A percentile compares a stretch with the other conserved stretches of the same genome.
phyloP scores from a whole-genome alignment of 64 coral and sea anemone genomes.

The Dendronephthya gigantea region DNA sequence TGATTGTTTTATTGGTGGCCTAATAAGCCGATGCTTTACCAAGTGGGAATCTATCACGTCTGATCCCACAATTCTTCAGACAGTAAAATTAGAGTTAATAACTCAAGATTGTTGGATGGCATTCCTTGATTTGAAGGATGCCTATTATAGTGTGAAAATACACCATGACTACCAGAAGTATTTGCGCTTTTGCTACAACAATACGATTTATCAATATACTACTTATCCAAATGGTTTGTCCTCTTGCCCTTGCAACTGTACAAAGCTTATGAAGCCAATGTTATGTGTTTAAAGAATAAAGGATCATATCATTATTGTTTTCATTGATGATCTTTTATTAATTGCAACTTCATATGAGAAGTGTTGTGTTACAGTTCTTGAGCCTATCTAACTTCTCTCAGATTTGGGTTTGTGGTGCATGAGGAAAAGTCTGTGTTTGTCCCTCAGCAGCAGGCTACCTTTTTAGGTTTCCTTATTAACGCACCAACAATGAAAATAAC shows the following conservation, averaged over 20 bases:
- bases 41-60: constrained; percentile 11
- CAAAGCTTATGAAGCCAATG: constrained; percentile 37
- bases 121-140: constrained; percentile 46
- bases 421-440: constrained; percentile 45
- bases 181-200: constrained; percentile 35
- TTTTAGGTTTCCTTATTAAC: constrained; percentile 50
- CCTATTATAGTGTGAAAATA: constrained; percentile 48
- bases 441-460: constrained; percentile 23
- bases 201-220: neutral
- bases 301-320: constrained; percentile 43
- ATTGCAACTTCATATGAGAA: constrained; percentile 30
- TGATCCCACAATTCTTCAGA: constrained; percentile 20
- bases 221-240: neutral
- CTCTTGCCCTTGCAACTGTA: neutral
- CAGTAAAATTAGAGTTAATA: neutral
- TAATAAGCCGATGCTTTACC: neutral
- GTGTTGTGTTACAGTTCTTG: constrained; percentile 32
- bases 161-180: constrained; percentile 43
- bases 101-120: constrained; percentile 15
- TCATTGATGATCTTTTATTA: neutral
- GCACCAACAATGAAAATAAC: constrained; percentile 24
- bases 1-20: neutral
- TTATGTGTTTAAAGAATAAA: neutral
- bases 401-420: constrained; percentile 20
- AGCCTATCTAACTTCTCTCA: constrained; percentile 31